Evolutionary conservation across 1,140 invertebrate species (phyloP).

Genomic region (Bombus consobrinus): DNA sequence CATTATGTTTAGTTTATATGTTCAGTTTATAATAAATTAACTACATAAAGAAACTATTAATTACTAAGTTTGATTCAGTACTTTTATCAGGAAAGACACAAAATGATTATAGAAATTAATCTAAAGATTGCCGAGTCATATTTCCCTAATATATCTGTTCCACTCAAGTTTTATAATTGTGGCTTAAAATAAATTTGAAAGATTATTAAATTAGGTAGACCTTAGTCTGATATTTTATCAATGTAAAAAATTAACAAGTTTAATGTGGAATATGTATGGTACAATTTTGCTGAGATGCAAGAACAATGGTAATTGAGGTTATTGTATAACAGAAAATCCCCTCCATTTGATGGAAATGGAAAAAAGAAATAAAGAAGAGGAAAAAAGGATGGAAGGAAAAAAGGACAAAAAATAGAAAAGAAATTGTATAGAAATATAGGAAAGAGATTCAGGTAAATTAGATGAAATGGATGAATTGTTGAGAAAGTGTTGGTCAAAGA

Average conservation of each 20-base stretch:
- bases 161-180: not conserved
- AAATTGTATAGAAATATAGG: not conserved
- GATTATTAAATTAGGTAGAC: not conserved
- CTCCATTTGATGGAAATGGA: too few relatives aligned
- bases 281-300: not conserved
- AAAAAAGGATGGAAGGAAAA: not conserved
- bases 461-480: not conserved
- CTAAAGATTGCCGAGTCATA: slow-evolving; percentile 33
- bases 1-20: too few relatives aligned
- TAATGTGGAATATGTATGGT: not conserved
- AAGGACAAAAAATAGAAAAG: not conserved
- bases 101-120: not conserved
- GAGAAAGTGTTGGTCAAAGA: not conserved
- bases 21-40: too few relatives aligned
- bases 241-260: not conserved
- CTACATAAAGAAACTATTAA: not conserved
- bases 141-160: not conserved
- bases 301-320: slow-evolving; percentile 60
- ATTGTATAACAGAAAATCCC: slow-evolving; percentile 24
- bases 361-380: not conserved
- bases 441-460: not conserved
- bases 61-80: not conserved
- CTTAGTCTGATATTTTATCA: not conserved
- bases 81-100: not conserved
- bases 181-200: not conserved